These are phyloP conservation scores for Agapornis canus DNA, from an alignment of 2,797 vertebrate genomes.

Conservation along the genomic window DNA sequence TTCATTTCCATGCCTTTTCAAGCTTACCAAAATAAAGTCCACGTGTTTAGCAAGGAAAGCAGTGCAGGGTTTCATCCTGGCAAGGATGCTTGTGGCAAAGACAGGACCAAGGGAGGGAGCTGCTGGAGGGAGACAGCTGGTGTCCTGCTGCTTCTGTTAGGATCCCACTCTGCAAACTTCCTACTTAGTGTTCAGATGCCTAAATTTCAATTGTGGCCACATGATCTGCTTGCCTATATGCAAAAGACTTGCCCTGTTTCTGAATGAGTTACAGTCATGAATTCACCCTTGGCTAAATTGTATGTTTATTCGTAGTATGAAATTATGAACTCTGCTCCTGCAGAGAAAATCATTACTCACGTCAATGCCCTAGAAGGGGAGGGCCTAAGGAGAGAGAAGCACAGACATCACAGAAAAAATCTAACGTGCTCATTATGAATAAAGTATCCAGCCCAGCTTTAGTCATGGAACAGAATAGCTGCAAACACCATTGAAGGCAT, in stretches of 20 bases:
- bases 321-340: constrained; percentile 13
- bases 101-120: neutral
- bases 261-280: neutral
- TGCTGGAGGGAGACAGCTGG: neutral
- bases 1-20: constrained; percentile 25
- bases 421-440: neutral
- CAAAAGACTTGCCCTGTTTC: neutral
- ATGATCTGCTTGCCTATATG: neutral
- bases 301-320: constrained; percentile 7
- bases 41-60: neutral
- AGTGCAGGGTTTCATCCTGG: neutral
- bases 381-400: neutral
- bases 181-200: neutral
- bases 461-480: neutral
- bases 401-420: neutral
- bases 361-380: neutral
- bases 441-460: neutral
- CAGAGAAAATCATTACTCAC: constrained; percentile 36
- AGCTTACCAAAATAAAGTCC: constrained; percentile 2
- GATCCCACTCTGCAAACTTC: neutral
- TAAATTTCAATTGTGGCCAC: neutral
- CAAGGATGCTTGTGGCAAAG: neutral
- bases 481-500: neutral
- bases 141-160: neutral
- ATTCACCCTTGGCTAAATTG: constrained; percentile 24